These are phyloP conservation scores for Agrypnus murinus DNA, from an alignment of 2,888 invertebrate species.

Conservation along the genomic window DNA sequence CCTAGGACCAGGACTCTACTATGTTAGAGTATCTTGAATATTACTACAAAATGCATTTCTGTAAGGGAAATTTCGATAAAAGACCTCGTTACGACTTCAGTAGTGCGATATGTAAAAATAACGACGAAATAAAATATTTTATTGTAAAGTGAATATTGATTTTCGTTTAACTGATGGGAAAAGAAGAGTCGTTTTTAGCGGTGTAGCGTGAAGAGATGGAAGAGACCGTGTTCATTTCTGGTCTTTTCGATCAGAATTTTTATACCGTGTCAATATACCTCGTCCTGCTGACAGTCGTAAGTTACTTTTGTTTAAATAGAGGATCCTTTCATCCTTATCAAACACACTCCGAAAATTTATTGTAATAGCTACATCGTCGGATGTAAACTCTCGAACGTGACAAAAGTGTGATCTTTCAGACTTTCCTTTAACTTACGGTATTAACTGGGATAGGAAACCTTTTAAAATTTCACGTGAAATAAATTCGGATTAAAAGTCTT, in stretches of 20 bases:
- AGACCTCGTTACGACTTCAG: slow-evolving; percentile 34
- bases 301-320: slow-evolving; percentile 47
- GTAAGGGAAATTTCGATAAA: slow-evolving; percentile 34
- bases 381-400: slow-evolving; percentile 59
- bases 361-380: slow-evolving; percentile 45
- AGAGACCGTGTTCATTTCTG: slow-evolving; percentile 13
- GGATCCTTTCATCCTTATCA: slow-evolving; percentile 47
- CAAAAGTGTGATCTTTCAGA: slow-evolving; percentile 61
- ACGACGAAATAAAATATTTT: slow-evolving; percentile 51
- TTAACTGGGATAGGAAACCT: slow-evolving; percentile 65
- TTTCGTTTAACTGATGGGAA: slow-evolving; percentile 51
- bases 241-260: slow-evolving; percentile 37
- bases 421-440: slow-evolving; percentile 62
- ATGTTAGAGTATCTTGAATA: too few species aligned
- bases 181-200: slow-evolving; percentile 23
- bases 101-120: slow-evolving; percentile 50
- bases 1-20: background rate
- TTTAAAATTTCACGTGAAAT: slow-evolving; percentile 65
- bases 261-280: slow-evolving; percentile 41
- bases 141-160: slow-evolving; percentile 49
- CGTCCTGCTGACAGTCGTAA: slow-evolving; percentile 36
- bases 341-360: slow-evolving; percentile 45
- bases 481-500: slow-evolving; percentile 62
- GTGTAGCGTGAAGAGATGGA: slow-evolving; percentile 2
- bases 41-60: slow-evolving; percentile 24